Conservation (phyloP, 2,888 invertebrate genomes). For the Pomacea canaliculata region DNA sequence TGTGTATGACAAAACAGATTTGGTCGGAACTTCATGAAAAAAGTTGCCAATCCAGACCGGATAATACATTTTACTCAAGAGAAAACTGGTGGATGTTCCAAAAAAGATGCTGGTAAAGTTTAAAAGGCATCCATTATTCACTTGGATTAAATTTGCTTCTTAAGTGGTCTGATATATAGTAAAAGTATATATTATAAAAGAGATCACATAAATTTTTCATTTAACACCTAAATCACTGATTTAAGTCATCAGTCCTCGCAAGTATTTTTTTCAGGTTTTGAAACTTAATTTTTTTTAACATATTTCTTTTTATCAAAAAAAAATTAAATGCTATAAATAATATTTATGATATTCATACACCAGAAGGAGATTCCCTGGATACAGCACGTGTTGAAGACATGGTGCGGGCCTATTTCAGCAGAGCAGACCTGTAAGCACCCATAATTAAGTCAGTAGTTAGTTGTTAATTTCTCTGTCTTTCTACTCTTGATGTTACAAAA, state of each 20-base stretch:
- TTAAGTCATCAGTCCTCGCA: neutral
- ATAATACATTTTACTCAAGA: conserved; percentile 80
- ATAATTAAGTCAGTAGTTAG: too few species aligned
- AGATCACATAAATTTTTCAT: too few species aligned
- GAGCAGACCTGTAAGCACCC: conserved; percentile 57
- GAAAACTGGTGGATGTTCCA: conserved; percentile 67
- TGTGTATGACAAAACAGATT: conserved; percentile 58
- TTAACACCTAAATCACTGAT: neutral
- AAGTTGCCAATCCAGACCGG: conserved; percentile 88
- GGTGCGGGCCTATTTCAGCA: conserved; percentile 62
- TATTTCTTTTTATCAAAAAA: too few species aligned
- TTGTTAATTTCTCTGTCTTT: too few species aligned
- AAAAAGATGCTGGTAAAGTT: neutral
- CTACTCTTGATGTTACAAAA: too few species aligned
- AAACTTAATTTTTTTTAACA: neutral
- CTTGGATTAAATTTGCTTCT: too few species aligned
- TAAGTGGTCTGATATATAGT: neutral
- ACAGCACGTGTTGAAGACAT: conserved; percentile 66
- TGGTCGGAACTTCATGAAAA: conserved; percentile 80
- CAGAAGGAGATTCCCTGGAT: conserved; percentile 46
- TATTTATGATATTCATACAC: neutral
- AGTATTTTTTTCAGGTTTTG: neutral
- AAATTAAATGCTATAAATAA: neutral
- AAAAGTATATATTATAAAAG: too few species aligned
- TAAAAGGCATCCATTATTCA: too few species aligned